Evolutionary conservation across 2,888 invertebrate species (phyloP), one percentile per base, ranked within the genome.

Genomic region (Eupeodes luniger): DNA sequence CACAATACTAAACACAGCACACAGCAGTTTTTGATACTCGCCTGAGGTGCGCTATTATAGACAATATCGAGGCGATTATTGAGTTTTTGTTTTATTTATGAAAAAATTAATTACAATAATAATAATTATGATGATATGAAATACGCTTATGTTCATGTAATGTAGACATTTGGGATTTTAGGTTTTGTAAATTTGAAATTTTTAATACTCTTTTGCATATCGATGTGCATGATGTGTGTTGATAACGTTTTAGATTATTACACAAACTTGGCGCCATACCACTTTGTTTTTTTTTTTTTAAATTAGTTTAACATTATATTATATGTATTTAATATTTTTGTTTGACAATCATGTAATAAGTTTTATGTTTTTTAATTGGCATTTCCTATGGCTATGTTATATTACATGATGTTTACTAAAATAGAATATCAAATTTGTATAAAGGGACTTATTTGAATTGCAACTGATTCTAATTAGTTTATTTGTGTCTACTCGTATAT

Each of bases 81-180:
- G 57, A 51, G n/a, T 64, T 16, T 69, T 75, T 55, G 53, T 53
- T 53, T 14, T 55, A 19, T 66, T 6, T 10, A 44, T 11, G 14
- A 70, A 79, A 79, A 82, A 82, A 80, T 79, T 76, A 86, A 82
- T 82, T 86, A 70, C 69, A 79, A 40, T 40, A 40, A 40, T 40
- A 40, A 40, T 40, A 40, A 79, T 86, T 86, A 82, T 86, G 79
- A 82, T 82, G 75, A 82, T 27, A 27, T 27, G 27, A 69, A 16
- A 69, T 51, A 36, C 16, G 9, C 10, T 10, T 36, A 6, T 5
- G 2, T 14, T 1, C 40, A 40, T 7, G 9, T 40, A 40, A 40
- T 40, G 40, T 40, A 16, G 19, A 40, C 4, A 6, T 44, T 62
- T 40, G n/a, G 44, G 16, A 27, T 34, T 59, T 59, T 34, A 6